Evolutionary conservation across 2,113 vertebrate genomes (phyloP).

Genomic region (Phycodurus eques): DNA sequence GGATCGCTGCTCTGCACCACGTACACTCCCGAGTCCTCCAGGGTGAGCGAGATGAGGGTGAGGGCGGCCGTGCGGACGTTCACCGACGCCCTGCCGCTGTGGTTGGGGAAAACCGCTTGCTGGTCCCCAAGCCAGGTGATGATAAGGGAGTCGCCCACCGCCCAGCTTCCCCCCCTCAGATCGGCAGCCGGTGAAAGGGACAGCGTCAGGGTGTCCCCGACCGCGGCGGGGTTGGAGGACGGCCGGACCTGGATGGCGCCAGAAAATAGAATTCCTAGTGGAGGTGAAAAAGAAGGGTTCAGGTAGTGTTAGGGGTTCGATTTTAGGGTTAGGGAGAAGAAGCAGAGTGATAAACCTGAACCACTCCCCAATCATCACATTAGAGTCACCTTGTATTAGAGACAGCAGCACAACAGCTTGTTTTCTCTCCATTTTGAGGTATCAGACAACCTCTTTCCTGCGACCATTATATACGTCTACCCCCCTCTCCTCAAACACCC

Average conservation of each 20-base stretch:
- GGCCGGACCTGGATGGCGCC: conserved; percentile 35
- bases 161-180: conserved; percentile 43
- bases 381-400: conserved; percentile 33
- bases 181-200: conserved; percentile 17
- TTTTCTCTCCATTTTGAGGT: conserved; percentile 35
- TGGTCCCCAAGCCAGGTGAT: conserved; percentile 40
- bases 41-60: conserved; percentile 33
- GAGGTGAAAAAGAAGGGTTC: not conserved
- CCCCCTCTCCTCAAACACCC: conserved; percentile 28
- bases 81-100: conserved; percentile 38
- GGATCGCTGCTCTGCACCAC: conserved; percentile 31
- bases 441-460: not conserved
- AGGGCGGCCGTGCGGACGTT: conserved; percentile 42
- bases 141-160: conserved; percentile 27
- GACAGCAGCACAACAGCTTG: conserved; percentile 14
- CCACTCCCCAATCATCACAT: not conserved
- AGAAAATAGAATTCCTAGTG: conserved; percentile 21
- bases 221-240: conserved; percentile 42
- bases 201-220: conserved; percentile 42
- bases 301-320: too few relatives aligned
- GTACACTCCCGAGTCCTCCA: conserved; percentile 55
- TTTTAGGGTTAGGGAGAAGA: not conserved
- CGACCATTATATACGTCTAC: conserved; percentile 30
- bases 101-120: conserved; percentile 16
- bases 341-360: not conserved